These are phyloP conservation scores for Simalia tracyae DNA, from an alignment of 2,797 vertebrate species.

Conservation along the genomic window DNA sequence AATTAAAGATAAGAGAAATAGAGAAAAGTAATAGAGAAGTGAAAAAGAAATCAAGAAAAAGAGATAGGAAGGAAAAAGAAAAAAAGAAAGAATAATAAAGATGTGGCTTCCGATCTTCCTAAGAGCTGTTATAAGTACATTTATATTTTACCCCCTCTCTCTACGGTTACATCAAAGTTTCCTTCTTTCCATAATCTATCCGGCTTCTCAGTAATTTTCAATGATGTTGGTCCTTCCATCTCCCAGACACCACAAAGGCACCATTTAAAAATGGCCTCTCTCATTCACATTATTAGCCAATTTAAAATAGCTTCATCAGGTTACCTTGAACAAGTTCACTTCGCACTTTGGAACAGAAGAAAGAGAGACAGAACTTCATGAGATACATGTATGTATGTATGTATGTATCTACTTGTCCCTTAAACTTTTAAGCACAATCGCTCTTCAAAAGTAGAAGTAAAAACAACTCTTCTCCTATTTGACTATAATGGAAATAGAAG, in stretches of 20 bases:
- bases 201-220: background rate
- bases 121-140: background rate
- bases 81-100: too few relatives aligned
- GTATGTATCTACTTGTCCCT: constrained; percentile 38
- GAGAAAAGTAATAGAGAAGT: background rate
- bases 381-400: background rate
- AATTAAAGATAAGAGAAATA: background rate
- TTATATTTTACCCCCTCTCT: background rate
- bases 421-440: constrained; percentile 19
- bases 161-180: background rate
- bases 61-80: background rate
- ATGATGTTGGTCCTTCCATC: constrained; percentile 35
- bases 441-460: constrained; percentile 44
- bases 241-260: constrained; percentile 8
- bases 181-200: background rate
- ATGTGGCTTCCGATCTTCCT: background rate
- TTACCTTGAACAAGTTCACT: constrained; percentile 60
- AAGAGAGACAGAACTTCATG: constrained; percentile 10
- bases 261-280: constrained; percentile 33
- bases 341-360: constrained; percentile 54
- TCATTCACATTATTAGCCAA: constrained; percentile 52
- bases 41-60: background rate
- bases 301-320: constrained; percentile 45
- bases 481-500: background rate
- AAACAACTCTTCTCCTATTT: constrained; percentile 43